A percentile compares a stretch with the other conserved stretches of the same genome.
Evolutionary conservation across 2,797 vertebrate species (phyloP).

Genomic region (Acanthurus tractus): DNA sequence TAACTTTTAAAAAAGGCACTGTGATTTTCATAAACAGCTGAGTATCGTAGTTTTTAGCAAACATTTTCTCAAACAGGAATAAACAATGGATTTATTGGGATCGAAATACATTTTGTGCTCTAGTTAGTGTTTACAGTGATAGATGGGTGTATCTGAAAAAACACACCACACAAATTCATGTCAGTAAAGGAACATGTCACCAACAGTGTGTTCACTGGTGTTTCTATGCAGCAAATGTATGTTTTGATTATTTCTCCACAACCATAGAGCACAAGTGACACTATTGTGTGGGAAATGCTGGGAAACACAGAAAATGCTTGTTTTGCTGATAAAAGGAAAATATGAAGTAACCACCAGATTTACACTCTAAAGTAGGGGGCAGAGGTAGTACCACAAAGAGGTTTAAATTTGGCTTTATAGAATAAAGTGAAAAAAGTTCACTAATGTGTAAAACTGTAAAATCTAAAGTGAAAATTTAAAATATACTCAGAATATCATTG

Average conservation of each 20-base stretch:
- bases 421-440: too few species aligned
- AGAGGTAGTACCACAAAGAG: too few species aligned
- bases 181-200: background rate
- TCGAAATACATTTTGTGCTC: background rate
- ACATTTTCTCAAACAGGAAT: background rate
- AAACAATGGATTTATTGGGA: background rate
- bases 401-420: too few species aligned
- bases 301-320: too few species aligned
- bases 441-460: too few species aligned
- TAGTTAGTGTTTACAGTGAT: background rate
- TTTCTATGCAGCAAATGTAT: too few species aligned
- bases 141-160: background rate
- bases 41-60: background rate
- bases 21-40: background rate
- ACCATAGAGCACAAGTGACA: too few species aligned
- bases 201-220: background rate
- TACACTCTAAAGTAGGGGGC: background rate
- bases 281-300: too few species aligned
- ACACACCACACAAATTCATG: background rate
- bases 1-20: background rate
- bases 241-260: too few species aligned
- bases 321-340: background rate
- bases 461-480: too few species aligned
- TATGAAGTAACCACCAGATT: background rate
- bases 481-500: too few species aligned